These are phyloP conservation scores for Frieseomelitta varia DNA, from an alignment of 1,140 invertebrate species.

Conservation along the genomic window DNA sequence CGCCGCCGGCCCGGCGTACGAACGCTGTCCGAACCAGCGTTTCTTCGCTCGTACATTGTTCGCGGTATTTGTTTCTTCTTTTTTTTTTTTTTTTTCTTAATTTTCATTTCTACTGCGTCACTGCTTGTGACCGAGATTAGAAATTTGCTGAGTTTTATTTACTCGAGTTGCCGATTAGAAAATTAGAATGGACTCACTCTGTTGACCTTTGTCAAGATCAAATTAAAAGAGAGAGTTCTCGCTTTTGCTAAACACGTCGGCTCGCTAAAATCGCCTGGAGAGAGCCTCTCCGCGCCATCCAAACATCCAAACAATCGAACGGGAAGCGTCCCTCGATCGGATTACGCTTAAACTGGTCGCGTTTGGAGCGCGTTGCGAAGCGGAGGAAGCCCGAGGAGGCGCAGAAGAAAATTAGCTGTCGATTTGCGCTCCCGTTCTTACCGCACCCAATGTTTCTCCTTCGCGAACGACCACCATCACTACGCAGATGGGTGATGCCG, in stretches of 20 bases:
- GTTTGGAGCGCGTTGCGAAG: background rate
- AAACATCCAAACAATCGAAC: conserved; percentile 3
- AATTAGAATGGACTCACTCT: too few relatives aligned
- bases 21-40: too few relatives aligned
- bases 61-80: background rate
- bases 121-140: too few relatives aligned
- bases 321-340: background rate
- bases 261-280: background rate
- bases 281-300: background rate
- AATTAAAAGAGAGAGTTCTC: too few relatives aligned
- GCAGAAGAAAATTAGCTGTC: conserved; percentile 35
- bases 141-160: too few relatives aligned
- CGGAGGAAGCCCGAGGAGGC: too few relatives aligned
- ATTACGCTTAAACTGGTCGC: background rate
- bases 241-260: background rate
- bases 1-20: background rate
- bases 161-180: too few relatives aligned
- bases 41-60: background rate
- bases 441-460: conserved; percentile 42
- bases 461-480: conserved; percentile 12
- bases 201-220: too few relatives aligned
- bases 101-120: too few relatives aligned
- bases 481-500: background rate
- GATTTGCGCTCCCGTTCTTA: conserved; percentile 25
- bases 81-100: too few relatives aligned